Conservation (phyloP, 2,797 vertebrate genomes). For the Melanotaenia boesemani region DNA sequence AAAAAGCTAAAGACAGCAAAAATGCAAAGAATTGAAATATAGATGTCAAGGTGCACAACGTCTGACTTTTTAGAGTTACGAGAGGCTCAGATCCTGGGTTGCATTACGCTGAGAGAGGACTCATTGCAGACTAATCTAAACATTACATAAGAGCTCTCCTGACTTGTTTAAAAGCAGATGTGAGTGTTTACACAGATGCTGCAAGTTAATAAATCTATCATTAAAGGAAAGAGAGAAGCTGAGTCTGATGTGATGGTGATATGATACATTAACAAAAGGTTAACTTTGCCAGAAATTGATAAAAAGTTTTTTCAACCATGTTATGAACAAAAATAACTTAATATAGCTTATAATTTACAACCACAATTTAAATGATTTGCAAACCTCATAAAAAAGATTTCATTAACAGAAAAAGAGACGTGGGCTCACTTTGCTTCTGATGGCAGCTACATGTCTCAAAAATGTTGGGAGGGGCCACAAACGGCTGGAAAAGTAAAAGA, state of each 20-base stretch:
- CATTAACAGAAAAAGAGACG: not conserved
- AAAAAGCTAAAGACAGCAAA: constrained; percentile 54
- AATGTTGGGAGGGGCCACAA: not conserved
- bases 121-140: constrained; percentile 69
- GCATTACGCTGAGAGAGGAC: constrained; percentile 64
- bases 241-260: not conserved
- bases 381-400: not conserved
- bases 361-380: not conserved
- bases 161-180: constrained; percentile 69
- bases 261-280: not conserved
- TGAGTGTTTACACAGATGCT: constrained; percentile 78
- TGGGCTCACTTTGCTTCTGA: not conserved
- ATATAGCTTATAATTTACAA: not conserved
- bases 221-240: constrained; percentile 25
- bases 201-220: constrained; percentile 37
- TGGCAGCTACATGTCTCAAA: not conserved
- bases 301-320: not conserved
- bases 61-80: constrained; percentile 67
- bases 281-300: not conserved
- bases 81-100: constrained; percentile 60
- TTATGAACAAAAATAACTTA: not conserved
- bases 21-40: constrained; percentile 57
- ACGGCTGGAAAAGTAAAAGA: not conserved
- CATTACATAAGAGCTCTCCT: constrained; percentile 73
- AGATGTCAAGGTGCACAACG: constrained; percentile 67